phyloP scores from a whole-genome alignment of 2,888 invertebrate genomes.

The Abrostola triplasia region DNA sequence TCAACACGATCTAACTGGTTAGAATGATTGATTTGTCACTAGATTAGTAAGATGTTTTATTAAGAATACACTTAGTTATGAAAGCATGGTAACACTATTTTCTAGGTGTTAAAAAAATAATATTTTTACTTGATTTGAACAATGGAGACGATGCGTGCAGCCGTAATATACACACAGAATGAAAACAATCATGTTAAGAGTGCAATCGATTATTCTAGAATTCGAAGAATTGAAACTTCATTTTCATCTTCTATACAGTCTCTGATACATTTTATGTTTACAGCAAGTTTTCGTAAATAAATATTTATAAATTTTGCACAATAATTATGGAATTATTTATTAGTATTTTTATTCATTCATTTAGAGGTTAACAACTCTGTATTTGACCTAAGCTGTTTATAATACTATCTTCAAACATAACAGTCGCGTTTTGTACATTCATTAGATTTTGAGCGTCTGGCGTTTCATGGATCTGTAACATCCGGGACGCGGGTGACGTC shows the following conservation, averaged over 20 bases:
- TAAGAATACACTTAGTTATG: slow-evolving; percentile 16
- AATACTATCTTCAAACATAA: background rate
- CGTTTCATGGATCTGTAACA: slow-evolving; percentile 52
- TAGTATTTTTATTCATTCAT: no score
- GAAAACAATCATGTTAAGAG: slow-evolving; percentile 27
- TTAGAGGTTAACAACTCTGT: no score
- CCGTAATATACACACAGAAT: slow-evolving; percentile 23
- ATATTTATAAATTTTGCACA: no score
- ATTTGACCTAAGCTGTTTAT: background rate
- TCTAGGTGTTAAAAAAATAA: slow-evolving; percentile 28
- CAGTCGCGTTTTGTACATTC: slow-evolving; percentile 23
- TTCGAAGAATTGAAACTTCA: slow-evolving; percentile 17
- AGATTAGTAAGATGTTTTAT: background rate
- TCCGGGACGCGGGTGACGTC: slow-evolving; percentile 62
- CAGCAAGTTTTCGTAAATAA: background rate
- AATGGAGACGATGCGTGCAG: slow-evolving; percentile 44
- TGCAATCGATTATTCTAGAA: slow-evolving; percentile 9
- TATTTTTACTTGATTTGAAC: slow-evolving; percentile 55
- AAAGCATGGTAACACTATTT: slow-evolving; percentile 12
- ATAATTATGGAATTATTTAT: no score
- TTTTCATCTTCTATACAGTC: slow-evolving; percentile 9
- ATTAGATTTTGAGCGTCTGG: slow-evolving; percentile 53
- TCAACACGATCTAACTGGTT: no score
- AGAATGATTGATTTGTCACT: background rate
- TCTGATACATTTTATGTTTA: slow-evolving; percentile 8